Evolutionary conservation across 2,888 invertebrate genomes (phyloP).

Genomic region (Eristalis tenax): DNA sequence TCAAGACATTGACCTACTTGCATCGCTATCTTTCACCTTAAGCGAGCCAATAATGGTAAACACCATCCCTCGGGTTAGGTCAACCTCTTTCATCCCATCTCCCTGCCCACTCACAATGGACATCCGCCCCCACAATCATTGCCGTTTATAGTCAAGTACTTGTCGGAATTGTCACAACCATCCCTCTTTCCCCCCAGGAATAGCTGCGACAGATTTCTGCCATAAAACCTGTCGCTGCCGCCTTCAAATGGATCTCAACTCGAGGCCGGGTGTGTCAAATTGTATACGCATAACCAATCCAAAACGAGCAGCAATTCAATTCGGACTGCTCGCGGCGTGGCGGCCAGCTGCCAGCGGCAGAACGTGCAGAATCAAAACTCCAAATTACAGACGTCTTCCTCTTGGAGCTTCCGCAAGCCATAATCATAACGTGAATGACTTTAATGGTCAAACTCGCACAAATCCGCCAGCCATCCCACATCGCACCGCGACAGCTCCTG

Average conservation of each 20-base stretch:
- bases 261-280: background rate
- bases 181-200: background rate
- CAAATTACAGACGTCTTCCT: background rate
- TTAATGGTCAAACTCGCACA: conserved; percentile 43
- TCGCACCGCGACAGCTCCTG: background rate
- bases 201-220: background rate
- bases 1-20: no score
- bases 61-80: no score
- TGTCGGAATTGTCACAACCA: background rate
- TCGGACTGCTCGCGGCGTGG: background rate
- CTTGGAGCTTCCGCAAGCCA: background rate
- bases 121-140: background rate
- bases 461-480: conserved; percentile 12
- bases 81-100: background rate
- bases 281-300: background rate
- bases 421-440: conserved; percentile 49
- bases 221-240: background rate
- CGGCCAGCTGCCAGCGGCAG: background rate
- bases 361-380: background rate
- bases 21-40: no score
- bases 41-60: no score
- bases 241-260: background rate
- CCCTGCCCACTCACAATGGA: background rate
- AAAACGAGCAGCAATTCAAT: background rate
- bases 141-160: background rate